Percentiles rank a stretch among this genome's conserved stretches.
phyloP scores from a whole-genome alignment of 2,888 invertebrate species.

The Aromia moschata region DNA sequence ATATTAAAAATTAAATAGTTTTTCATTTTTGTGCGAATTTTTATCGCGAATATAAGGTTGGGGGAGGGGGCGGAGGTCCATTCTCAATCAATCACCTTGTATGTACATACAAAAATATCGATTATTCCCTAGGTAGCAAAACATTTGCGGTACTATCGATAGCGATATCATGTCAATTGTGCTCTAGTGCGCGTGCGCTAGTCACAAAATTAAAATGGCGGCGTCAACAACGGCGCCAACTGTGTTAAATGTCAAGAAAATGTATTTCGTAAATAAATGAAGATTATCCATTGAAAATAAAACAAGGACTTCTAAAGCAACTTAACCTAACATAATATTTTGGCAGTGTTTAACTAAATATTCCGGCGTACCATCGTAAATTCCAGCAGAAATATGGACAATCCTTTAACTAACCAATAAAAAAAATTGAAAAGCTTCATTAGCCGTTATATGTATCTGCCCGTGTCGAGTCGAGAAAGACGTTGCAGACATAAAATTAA shows the following conservation, averaged over 20 bases:
- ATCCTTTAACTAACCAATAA: constrained; percentile 28
- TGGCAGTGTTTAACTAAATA: constrained; percentile 26
- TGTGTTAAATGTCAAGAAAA: constrained; percentile 36
- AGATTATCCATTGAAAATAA: no score
- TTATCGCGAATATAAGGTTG: no score
- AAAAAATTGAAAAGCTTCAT: constrained; percentile 22
- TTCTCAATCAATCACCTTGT: no score
- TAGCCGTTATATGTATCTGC: neutral
- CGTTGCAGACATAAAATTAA: constrained; percentile 19
- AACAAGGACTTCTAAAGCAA: no score
- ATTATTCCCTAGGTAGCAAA: no score
- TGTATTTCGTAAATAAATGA: constrained; percentile 25
- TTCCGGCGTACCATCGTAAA: constrained; percentile 22
- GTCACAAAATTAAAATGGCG: constrained; percentile 31
- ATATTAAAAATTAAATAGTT: no score
- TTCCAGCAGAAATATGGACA: constrained; percentile 25
- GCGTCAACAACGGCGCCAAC: constrained; percentile 42
- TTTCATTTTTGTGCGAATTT: no score
- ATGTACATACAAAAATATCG: no score
- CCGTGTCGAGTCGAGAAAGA: constrained; percentile 38
- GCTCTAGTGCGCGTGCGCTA: constrained; percentile 18
- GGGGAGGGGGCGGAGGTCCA: no score
- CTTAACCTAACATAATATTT: constrained; percentile 20
- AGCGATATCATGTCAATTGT: no score
- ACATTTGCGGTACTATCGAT: no score